Conservation (phyloP, 2,113 vertebrate genomes). For the Eretmochelys imbricata region DNA sequence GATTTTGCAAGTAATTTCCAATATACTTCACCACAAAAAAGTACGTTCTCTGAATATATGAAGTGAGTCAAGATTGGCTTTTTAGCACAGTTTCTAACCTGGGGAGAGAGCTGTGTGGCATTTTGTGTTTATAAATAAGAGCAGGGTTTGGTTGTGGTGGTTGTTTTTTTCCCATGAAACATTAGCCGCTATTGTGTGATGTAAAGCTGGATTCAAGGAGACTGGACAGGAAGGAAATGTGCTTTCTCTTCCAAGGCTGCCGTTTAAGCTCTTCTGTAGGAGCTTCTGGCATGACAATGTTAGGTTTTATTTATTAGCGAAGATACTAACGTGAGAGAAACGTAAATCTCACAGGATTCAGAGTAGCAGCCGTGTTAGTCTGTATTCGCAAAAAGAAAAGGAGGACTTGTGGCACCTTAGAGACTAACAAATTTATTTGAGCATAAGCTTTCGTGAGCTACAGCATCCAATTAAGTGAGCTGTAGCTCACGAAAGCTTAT, state of each 20-base stretch:
- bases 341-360: background rate
- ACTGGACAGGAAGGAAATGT: background rate
- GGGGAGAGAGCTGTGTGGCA: background rate
- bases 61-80: background rate
- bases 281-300: background rate
- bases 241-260: background rate
- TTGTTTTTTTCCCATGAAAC: background rate
- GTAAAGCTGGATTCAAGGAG: background rate
- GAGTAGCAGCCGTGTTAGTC: too few species aligned
- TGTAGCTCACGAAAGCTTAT: too few species aligned
- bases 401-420: too few species aligned
- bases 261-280: background rate
- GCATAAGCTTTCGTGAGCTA: too few species aligned
- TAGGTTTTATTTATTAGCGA: background rate
- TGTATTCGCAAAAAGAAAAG: too few species aligned
- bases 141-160: background rate
- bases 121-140: background rate
- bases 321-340: background rate
- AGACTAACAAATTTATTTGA: too few species aligned
- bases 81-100: background rate
- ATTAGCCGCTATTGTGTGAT: background rate
- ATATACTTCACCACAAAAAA: background rate
- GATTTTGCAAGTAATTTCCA: conserved; percentile 46
- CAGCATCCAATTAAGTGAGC: too few species aligned
- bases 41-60: background rate